Percentiles rank a stretch among this genome's conserved stretches.
These are phyloP conservation scores for Strix aluco DNA, from an alignment of 2,113 vertebrate species.

Conservation along the genomic window DNA sequence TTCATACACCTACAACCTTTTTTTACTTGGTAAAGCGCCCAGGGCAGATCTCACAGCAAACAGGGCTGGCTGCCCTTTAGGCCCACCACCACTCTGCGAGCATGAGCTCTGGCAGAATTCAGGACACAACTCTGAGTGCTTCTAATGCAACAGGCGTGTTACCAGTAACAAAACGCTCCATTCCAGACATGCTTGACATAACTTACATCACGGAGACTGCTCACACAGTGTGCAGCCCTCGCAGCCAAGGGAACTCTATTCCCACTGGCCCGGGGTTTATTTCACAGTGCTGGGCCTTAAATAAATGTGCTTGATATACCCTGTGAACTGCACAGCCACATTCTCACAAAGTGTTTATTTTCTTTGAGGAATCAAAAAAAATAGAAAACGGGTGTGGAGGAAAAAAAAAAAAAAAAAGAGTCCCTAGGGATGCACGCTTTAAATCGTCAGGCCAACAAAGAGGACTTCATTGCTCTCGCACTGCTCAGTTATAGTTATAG, in stretches of 20 bases:
- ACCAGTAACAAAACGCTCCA: background rate
- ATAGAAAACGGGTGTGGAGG: background rate
- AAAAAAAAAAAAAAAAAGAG: background rate
- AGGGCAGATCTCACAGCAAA: background rate
- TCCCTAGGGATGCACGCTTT: background rate
- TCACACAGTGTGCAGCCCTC: background rate
- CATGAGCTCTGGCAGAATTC: fast-evolving
- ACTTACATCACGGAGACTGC: background rate
- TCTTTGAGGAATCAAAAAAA: background rate
- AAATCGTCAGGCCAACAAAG: background rate
- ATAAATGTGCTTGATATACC: background rate
- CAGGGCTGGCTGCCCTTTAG: background rate
- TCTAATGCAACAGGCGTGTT: fast-evolving
- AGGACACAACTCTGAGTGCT: fast-evolving
- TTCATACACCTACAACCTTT: background rate
- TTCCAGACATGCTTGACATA: no score
- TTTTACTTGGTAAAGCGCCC: background rate
- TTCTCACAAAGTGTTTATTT: background rate
- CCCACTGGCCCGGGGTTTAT: background rate
- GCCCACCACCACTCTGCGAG: background rate
- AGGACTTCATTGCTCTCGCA: background rate
- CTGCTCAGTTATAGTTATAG: background rate
- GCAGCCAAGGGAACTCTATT: background rate
- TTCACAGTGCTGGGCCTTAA: background rate
- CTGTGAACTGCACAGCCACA: background rate